Percentiles rank a stretch among this genome's conserved stretches.
phyloP scores from a whole-genome alignment of 2,797 vertebrate genomes.

The Tinamus major region DNA sequence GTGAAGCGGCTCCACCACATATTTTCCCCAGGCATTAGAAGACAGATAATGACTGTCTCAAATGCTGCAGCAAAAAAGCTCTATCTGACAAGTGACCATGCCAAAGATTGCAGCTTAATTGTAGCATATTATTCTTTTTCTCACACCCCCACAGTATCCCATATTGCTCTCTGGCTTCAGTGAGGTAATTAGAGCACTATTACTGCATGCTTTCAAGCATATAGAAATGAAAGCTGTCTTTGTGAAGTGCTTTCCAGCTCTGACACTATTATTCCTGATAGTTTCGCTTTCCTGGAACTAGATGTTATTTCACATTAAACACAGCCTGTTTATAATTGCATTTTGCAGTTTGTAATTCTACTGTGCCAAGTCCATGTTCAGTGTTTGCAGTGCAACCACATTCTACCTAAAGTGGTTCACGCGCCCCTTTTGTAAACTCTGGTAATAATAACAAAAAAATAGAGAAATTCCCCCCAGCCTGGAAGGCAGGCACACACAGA shows the following conservation, averaged over 20 bases:
- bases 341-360: conserved; percentile 20
- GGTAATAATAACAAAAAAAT: not conserved
- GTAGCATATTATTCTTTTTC: conserved; percentile 51
- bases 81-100: conserved; percentile 61
- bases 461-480: not conserved
- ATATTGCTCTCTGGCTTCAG: conserved; percentile 50
- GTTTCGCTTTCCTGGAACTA: conserved; percentile 42
- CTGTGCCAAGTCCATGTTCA: not conserved
- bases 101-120: conserved; percentile 70
- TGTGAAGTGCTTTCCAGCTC: conserved; percentile 53
- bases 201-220: conserved; percentile 51
- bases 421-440: not conserved
- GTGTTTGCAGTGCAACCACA: not conserved
- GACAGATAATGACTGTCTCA: conserved; percentile 16
- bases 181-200: conserved; percentile 37
- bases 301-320: conserved; percentile 14
- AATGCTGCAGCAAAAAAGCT: conserved; percentile 27
- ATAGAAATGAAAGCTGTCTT: conserved; percentile 66
- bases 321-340: conserved; percentile 25
- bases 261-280: conserved; percentile 44
- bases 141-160: conserved; percentile 59
- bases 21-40: conserved; percentile 61
- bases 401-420: not conserved
- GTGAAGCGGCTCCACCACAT: conserved; percentile 16
- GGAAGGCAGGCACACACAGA: not conserved